A percentile compares a stretch with the other conserved stretches of the same genome.
Evolutionary conservation across 2,113 vertebrate species (phyloP).

Genomic region (human (Homo sapiens)): DNA sequence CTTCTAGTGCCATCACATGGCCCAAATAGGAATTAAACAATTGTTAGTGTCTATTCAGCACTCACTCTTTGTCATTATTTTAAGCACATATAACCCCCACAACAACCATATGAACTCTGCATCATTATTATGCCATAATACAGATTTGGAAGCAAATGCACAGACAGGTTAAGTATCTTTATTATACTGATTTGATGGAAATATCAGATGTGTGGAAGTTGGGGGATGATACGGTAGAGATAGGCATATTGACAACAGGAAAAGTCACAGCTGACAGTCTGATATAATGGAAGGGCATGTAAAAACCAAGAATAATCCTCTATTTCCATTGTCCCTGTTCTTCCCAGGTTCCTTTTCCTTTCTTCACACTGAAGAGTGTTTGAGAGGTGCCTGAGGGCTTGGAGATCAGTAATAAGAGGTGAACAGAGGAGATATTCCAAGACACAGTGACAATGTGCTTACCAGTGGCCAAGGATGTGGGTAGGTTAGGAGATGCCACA

Average conservation of each 20-base stretch:
- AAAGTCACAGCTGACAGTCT: not conserved
- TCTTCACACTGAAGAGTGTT: not conserved
- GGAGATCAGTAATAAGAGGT: not conserved
- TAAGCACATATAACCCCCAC: not conserved
- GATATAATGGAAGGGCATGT: not conserved
- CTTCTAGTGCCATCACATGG: not conserved
- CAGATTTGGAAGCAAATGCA: not conserved
- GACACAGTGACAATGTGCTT: not conserved
- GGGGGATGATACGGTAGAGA: not conserved
- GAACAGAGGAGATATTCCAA: too few relatives aligned
- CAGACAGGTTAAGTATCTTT: not conserved
- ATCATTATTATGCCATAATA: not conserved
- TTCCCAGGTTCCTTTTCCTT: not conserved
- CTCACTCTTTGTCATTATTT: not conserved
- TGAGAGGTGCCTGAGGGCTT: not conserved
- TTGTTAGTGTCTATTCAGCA: not conserved
- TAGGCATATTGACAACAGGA: not conserved
- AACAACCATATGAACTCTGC: not conserved
- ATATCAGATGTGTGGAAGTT: not conserved
- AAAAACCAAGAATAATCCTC: not conserved
- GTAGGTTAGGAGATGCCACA: not conserved
- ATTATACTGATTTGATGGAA: not conserved
- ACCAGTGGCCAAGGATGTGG: not conserved
- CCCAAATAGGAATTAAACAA: not conserved
- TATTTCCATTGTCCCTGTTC: not conserved